Base-by-base conservation (phyloP, 2,888 invertebrate genomes). In the Polyommatus iphigenia region DNA sequence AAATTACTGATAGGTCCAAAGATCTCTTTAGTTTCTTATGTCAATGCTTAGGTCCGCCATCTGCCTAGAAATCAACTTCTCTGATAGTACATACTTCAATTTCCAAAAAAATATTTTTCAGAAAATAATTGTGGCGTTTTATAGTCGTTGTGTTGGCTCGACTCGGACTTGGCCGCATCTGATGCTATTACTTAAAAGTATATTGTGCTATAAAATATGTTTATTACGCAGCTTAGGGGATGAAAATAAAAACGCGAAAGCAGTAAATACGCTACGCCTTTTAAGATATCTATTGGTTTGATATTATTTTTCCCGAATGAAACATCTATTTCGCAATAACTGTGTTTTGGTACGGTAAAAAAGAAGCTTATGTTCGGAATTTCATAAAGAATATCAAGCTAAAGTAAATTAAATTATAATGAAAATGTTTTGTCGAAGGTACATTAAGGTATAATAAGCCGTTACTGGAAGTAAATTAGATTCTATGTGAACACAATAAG, bases 121-220 rank as follows among this genome's bases (percentile, higher is more conserved):
- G 0, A 46, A 10, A 46, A 15, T 36, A 7, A 50, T 3, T 2
- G 2, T 10, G 13, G 3, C 50, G 13, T 13, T 50, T 57, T 57
- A 59, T 8, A 20, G 20, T 24, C 24, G 13, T 67, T 29, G 13
- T 13, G 24, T 62, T 10, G 24, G 5, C 67, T 15, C 29, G 5
- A 67, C 24, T 62, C 29, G 32, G 0, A 7, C 29, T 67, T 67
- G 1, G 29, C 29, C 67, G 8, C 67, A 15, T 32, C 29, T 67
- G 67, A 67, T 18, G 29, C 67, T 67, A 67, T 67, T 29, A 67
- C 67, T 67, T 6, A 62, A 67, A 67, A 29, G 67, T 32, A 67
- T 67, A 67, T 67, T 67, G 29, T 15, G 67, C 67, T 32, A 67
- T 67, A 67, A 67, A 67, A 67, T 67, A 67, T 67, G 67, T 67